Conservation (phyloP, 2,797 vertebrate species). For the Argentina silus region DNA sequence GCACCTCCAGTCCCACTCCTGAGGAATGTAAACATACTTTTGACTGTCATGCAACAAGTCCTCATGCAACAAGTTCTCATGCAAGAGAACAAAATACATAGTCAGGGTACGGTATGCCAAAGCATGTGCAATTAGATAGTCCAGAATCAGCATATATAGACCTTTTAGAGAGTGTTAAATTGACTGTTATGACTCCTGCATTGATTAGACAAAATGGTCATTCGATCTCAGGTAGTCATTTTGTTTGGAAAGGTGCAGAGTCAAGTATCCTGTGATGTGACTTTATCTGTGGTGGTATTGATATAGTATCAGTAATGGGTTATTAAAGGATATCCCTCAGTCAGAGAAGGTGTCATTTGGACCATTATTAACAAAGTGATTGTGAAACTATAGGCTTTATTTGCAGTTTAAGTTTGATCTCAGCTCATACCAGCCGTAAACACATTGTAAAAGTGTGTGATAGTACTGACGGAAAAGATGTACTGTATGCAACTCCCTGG, state of each 20-base stretch:
- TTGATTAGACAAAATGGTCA: too few relatives aligned
- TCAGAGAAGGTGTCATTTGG: too few relatives aligned
- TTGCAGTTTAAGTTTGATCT: constrained; percentile 34
- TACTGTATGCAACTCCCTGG: constrained; percentile 5
- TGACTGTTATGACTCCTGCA: too few relatives aligned
- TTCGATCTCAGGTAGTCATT: too few relatives aligned
- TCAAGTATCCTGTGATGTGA: too few relatives aligned
- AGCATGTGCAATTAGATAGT: too few relatives aligned
- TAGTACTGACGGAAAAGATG: constrained; percentile 10
- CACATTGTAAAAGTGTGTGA: constrained; percentile 37
- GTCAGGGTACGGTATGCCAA: background rate
- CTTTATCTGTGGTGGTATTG: too few relatives aligned
- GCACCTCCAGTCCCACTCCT: constrained; percentile 53
- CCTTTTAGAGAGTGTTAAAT: too few relatives aligned
- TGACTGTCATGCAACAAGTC: constrained; percentile 37
- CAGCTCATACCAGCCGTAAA: constrained; percentile 28
- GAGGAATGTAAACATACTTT: constrained; percentile 61
- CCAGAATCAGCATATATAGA: too few relatives aligned
- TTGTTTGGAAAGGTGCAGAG: too few relatives aligned
- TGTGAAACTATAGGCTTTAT: background rate
- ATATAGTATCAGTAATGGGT: background rate
- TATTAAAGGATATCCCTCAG: background rate
- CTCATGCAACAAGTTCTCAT: constrained; percentile 28
- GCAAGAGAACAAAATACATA: constrained; percentile 39
- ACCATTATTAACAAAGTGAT: too few relatives aligned